Base-by-base conservation (phyloP, 2,888 invertebrate species). In the Trichopria drosophilae region DNA sequence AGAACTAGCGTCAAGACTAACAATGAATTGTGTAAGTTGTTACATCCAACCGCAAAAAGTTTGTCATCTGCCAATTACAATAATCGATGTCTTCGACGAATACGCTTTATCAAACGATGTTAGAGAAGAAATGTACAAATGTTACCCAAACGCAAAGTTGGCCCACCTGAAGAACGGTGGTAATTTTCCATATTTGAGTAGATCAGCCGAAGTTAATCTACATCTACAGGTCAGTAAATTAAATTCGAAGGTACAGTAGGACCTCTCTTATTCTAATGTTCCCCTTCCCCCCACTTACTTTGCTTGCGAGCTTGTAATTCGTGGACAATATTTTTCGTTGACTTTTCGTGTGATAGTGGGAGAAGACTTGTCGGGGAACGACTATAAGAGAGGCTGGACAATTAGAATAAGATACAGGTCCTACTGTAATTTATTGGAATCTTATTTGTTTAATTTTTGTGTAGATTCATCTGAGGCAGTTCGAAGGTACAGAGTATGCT, bases 1-100 rank as follows among this genome's bases (percentile, higher is more conserved):
- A 19, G 91, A 93, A 69, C 72, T 94, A 57, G 92, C 93, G 1
- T 92, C 93, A 29, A 82, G 93, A 59, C 78, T 93, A 43, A 93
- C 93, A 1, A 79, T 93, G 52, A 93, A 93, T 75, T 93, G 93
- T 73, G 82, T 87, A 55, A 86, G 84, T 57, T 84, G 84, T 64
- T 88, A 87, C 66, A 87, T 93, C 4, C 85, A 89, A 65, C 87
- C 90, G 3, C 86, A 89, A 61, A 81, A 84, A 61, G 77, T 93
- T 20, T 75, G 78, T 20, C 77, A 82, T 53, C 66, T 90, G 40
- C 84, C 87, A n/a, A 81, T 91, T 10, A 93, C 93, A 9, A 83
- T 93, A 41, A 82, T 93, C 72, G 92, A 93, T 76, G 93, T 93
- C 0, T 93, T 91, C 79, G 93, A 93, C 74, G 88, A 91, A 64